Base-by-base conservation (phyloP, 2,113 vertebrate species). In the Oncorhynchus clarkii region DNA sequence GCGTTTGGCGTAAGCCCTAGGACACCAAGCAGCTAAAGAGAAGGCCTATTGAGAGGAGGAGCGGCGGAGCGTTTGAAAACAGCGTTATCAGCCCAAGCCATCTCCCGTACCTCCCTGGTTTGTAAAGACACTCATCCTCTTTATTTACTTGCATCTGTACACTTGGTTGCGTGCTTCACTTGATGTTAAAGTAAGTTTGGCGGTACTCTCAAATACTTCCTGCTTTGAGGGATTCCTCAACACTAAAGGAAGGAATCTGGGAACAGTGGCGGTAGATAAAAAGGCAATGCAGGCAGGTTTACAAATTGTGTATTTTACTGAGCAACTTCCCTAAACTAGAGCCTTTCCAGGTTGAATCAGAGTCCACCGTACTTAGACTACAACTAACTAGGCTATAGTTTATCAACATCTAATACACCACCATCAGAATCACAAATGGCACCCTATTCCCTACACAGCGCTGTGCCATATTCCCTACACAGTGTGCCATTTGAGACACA, bases 91-190 rank as follows among this genome's bases (percentile, higher is more conserved):
- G 73, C 22, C 20, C 11, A 60, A 77, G 7, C 1, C 70, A 94
- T 94, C 91, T 94, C 67, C 18, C 73, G 76, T 92, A 91, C 90
- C 91, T 89, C 88, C 92, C 86, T 84, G 90, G 82, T 89, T 90
- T 90, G 88, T 91, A 91, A 89, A 83, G 87, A 88, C 73, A 71
- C 75, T 86, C 81, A 70, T 87, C 78, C 83, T 89, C 83, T 77
- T 81, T 82, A 83, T 88, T 87, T 79, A 80, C 88, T 90, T 62
- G 83, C 90, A 92, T 92, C 91, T 90, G 88, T 87, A 89, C 90
- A 90, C 92, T 90, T 84, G 87, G 88, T 85, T 88, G 85, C 86
- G 82, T 89, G 93, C 91, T 89, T 92, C 87, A 90, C 81, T 93
- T 92, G 84, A 89, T 88, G 83, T 88, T 89, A 92, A 92, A 92